Base-by-base conservation (phyloP, 64 coral and sea anemone species). In the Orbicella faveolata region DNA sequence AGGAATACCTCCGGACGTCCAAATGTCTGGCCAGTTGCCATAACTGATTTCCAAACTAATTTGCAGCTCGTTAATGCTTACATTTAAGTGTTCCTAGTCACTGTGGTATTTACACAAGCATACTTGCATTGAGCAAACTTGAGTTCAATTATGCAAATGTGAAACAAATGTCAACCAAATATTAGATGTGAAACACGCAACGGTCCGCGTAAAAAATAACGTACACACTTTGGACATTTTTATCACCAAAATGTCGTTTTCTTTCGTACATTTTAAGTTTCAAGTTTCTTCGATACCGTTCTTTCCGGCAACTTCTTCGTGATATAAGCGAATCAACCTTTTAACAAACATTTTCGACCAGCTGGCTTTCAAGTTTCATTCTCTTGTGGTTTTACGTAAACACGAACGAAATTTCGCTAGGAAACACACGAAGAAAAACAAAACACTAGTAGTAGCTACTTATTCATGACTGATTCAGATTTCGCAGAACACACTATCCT, bases 71-170 rank as follows among this genome's bases (percentile, higher is more conserved):
- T 48, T 83, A 67, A 67, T 41, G 80, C 16, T 83, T 67, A 41
- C 35, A 15, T 35, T 53, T 15, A 70, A 51, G 63, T 23, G 63
- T 26, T 17, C 53, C 21, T 2, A 55, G 63, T 73, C 23, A 18
- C 66, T 85, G 6, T 52, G 39, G 6, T 53, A 21, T 73, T 85
- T 85, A 53, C 67, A 54, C 23, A 85, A 85, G 82, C 39, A 30
- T 85, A 18, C 82, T 36, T 48, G 30, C 30, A 30, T 0, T 0
- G 61, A 69, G n/a, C 63, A 48, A 44, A 51, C 59, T 84, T 52
- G 23, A 85, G 82, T 72, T 72, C 82, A 54, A 85, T 85, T 85
- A 85, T 85, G 65, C 82, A 85, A 85, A 85, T 73, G 26, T 2
- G 2, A 79, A 59, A 79, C 48, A 12, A 33, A 19, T 79, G 77